These are phyloP conservation scores for Sitta carolinensis DNA, from an alignment of 2,797 vertebrate genomes.

Conservation along the genomic window DNA sequence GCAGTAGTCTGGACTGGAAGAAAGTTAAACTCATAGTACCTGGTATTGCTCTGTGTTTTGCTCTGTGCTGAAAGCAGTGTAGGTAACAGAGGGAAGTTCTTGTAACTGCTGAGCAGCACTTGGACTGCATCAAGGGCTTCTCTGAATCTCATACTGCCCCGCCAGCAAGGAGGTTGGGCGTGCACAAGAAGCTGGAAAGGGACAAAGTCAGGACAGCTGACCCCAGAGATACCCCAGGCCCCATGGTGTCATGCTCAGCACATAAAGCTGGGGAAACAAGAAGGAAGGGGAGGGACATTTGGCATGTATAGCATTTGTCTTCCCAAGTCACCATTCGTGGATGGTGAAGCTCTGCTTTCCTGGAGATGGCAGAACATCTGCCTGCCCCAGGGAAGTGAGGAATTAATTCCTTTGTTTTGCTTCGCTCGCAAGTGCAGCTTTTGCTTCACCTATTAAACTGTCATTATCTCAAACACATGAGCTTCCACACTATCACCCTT, in stretches of 20 bases:
- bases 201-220: neutral
- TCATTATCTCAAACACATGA: neutral
- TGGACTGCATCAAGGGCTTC: fast-evolving
- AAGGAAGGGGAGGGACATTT: fast-evolving
- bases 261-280: neutral
- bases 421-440: neutral
- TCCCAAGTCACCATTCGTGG: fast-evolving
- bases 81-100: neutral
- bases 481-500: neutral
- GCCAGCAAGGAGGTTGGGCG: fast-evolving
- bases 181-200: neutral
- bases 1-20: neutral
- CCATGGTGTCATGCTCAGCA: neutral
- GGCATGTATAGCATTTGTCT: fast-evolving
- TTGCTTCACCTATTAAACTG: neutral
- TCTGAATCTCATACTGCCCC: neutral
- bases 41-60: neutral
- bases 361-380: neutral
- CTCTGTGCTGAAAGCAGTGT: neutral
- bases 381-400: neutral
- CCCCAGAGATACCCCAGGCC: too few species aligned
- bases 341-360: neutral
- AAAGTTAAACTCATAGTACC: neutral
- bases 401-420: neutral
- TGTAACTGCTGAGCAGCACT: neutral